These are phyloP conservation scores for Eristalis intricaria DNA, from an alignment of 2,888 invertebrate genomes.

Conservation along the genomic window DNA sequence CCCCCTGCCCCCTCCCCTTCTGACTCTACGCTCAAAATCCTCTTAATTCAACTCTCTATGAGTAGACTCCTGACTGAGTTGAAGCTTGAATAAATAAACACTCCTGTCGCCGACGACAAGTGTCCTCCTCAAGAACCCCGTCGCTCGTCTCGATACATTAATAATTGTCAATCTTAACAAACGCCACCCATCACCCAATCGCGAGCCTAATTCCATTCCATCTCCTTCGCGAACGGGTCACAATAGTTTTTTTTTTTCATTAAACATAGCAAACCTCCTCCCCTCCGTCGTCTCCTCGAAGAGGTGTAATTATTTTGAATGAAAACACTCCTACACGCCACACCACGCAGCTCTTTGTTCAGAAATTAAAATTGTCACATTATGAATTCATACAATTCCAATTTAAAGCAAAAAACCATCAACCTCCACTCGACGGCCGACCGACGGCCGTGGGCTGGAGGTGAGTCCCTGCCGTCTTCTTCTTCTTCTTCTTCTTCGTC, in stretches of 20 bases:
- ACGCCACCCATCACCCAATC: not conserved
- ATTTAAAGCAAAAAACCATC: constrained; percentile 61
- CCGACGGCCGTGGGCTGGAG: not conserved
- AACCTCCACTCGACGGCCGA: too few species aligned
- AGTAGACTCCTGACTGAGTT: not conserved
- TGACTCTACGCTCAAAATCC: too few species aligned
- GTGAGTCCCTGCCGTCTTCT: not conserved
- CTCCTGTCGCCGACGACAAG: not conserved
- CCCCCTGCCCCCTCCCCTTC: too few species aligned
- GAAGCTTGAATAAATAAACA: not conserved
- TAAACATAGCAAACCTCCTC: not conserved
- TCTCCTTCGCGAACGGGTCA: not conserved
- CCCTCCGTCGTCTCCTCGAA: too few species aligned
- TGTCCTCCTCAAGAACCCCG: not conserved
- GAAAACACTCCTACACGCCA: not conserved
- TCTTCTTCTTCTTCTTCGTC: not conserved
- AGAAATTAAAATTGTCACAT: constrained; percentile 62
- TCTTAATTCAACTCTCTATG: too few species aligned
- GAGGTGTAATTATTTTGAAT: constrained; percentile 33
- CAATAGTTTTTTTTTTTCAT: constrained; percentile 35
- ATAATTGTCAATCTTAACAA: constrained; percentile 55
- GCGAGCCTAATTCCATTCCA: too few species aligned
- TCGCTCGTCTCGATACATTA: constrained; percentile 43
- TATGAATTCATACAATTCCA: constrained; percentile 66
- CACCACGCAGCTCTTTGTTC: not conserved